A percentile compares a stretch with the other conserved stretches of the same genome.
Evolutionary conservation across 2,797 vertebrate species (phyloP).

Genomic region (Enteromius thamalakanensis): DNA sequence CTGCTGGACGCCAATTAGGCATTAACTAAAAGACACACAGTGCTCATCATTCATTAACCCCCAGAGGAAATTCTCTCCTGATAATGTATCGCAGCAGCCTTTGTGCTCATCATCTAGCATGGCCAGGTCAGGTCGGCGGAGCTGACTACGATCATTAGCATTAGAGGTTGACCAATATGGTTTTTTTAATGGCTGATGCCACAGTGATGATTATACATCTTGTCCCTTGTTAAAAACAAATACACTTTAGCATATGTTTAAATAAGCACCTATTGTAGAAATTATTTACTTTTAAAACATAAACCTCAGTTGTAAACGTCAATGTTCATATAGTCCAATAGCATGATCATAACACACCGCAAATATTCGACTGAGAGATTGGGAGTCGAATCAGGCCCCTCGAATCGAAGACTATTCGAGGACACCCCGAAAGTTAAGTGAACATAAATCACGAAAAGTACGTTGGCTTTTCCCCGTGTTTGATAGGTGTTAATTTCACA

Average conservation of each 20-base stretch:
- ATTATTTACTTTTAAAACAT: too few relatives aligned
- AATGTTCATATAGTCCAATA: too few relatives aligned
- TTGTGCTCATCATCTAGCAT: conserved; percentile 21
- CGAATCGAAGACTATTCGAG: too few relatives aligned
- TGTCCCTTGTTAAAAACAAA: neutral
- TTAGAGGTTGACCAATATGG: neutral
- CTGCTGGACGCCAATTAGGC: conserved; percentile 50
- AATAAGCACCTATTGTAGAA: neutral
- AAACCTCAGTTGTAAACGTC: too few relatives aligned
- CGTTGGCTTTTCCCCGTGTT: neutral
- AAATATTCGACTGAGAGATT: too few relatives aligned
- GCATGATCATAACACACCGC: too few relatives aligned
- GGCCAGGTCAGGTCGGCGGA: neutral
- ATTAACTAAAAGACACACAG: conserved; percentile 57
- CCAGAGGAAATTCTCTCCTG: conserved; percentile 37
- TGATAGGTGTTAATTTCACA: neutral
- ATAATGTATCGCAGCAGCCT: conserved; percentile 25
- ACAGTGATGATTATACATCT: neutral
- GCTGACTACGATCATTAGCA: conserved; percentile 19
- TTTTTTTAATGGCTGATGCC: neutral
- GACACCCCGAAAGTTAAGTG: too few relatives aligned
- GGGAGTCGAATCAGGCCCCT: too few relatives aligned
- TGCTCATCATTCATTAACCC: conserved; percentile 77
- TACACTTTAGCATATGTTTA: neutral
- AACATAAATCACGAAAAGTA: too few relatives aligned